A percentile compares a stretch with the other conserved stretches of the same genome.
These are phyloP conservation scores for Paradisaea rubra DNA, from an alignment of 2,113 vertebrate species.

Conservation along the genomic window DNA sequence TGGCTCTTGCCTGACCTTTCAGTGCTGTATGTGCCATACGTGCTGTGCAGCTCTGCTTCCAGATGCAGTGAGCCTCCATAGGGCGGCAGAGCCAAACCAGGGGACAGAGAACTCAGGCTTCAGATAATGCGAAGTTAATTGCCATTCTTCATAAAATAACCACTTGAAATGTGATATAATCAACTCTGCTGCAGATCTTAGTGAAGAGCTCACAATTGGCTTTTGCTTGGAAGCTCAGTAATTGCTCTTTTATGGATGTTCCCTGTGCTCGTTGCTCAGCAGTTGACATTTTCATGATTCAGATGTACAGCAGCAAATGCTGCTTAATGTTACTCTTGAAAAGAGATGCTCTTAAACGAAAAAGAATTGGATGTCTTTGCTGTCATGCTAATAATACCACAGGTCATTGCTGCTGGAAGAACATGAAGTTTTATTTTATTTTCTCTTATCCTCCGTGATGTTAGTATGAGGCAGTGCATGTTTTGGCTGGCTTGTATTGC, in stretches of 20 bases:
- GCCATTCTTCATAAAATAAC: not conserved
- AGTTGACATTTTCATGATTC: not conserved
- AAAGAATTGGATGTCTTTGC: constrained; percentile 11
- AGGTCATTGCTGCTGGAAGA: not conserved
- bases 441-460: not conserved
- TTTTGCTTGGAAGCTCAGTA: constrained; percentile 32
- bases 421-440: not conserved
- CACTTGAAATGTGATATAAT: constrained; percentile 14
- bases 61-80: not conserved
- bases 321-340: not conserved
- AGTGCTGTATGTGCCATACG: not conserved
- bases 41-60: not conserved
- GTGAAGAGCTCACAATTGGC: not conserved
- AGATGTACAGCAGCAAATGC: not conserved
- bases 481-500: not conserved
- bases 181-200: not conserved
- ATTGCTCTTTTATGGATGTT: constrained; percentile 2
- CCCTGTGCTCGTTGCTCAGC: not conserved
- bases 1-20: not conserved
- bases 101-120: not conserved
- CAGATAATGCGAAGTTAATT: constrained; percentile 22
- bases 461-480: not conserved
- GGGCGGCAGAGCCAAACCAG: not conserved
- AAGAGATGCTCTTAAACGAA: constrained; percentile 6
- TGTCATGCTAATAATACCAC: not conserved